A percentile compares a stretch with the other conserved stretches of the same genome.
phyloP scores from a whole-genome alignment of 2,113 vertebrate species.

The Tupaia chinensis region DNA sequence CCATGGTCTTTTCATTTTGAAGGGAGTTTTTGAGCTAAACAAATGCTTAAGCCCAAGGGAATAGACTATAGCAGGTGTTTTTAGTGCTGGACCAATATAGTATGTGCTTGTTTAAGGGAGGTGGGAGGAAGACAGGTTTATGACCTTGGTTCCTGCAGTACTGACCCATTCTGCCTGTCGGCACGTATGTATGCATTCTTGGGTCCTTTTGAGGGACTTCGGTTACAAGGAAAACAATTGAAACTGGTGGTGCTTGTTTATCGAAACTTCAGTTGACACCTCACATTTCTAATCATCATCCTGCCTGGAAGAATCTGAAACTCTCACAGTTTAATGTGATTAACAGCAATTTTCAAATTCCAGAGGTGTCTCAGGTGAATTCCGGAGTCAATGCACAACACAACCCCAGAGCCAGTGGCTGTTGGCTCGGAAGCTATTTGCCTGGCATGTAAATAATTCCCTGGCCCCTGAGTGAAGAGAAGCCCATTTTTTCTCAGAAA shows the following conservation, averaged over 20 bases:
- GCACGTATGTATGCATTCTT: neutral
- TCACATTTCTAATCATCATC: slow-evolving; percentile 31
- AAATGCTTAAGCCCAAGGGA: neutral
- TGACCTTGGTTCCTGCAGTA: neutral
- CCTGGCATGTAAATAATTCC: slow-evolving; percentile 49
- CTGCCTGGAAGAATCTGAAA: slow-evolving; percentile 56
- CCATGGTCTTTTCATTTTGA: slow-evolving; percentile 18
- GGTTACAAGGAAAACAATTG: neutral
- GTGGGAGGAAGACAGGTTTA: neutral
- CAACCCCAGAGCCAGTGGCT: neutral
- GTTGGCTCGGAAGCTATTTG: slow-evolving; percentile 47
- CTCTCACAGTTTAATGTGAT: slow-evolving; percentile 37
- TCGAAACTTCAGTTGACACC: neutral
- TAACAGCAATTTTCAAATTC: slow-evolving; percentile 68
- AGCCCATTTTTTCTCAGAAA: slow-evolving; percentile 49
- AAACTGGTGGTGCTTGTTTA: neutral
- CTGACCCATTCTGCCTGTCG: neutral
- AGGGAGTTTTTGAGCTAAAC: neutral
- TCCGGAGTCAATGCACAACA: slow-evolving; percentile 15
- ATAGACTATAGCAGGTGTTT: neutral
- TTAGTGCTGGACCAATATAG: neutral
- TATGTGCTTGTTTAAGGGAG: neutral
- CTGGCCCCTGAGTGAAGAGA: slow-evolving; percentile 25
- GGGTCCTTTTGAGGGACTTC: neutral
- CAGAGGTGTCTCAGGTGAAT: slow-evolving; percentile 33